Conservation (phyloP, 2,113 vertebrate genomes). For the Phyllopteryx taeniolatus region DNA sequence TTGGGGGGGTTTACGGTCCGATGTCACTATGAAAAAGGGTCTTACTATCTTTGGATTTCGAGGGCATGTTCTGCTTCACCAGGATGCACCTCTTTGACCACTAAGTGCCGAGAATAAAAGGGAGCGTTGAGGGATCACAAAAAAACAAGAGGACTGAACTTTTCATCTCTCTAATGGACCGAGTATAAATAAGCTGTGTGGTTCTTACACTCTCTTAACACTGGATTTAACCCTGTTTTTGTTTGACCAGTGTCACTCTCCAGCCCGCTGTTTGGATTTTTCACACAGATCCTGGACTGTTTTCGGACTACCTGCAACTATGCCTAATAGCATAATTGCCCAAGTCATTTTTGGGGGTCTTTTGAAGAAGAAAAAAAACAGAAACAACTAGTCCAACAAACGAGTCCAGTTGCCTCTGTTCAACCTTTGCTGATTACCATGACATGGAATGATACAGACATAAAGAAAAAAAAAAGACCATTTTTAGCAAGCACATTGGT, state of each 20-base stretch:
- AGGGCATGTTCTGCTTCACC: background rate
- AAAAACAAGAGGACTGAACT: background rate
- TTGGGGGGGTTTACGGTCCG: background rate
- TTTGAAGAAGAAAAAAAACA: background rate
- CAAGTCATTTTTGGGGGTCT: background rate
- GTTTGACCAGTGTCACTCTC: background rate
- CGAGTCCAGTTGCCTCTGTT: background rate
- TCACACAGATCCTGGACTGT: background rate
- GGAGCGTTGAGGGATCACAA: slow-evolving; percentile 4
- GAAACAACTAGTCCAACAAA: too few species aligned
- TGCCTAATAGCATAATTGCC: background rate
- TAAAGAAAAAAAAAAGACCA: background rate
- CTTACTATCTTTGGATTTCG: background rate
- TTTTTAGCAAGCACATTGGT: background rate
- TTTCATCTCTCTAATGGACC: background rate
- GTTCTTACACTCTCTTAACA: slow-evolving; percentile 8
- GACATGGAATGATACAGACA: background rate
- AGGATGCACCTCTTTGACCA: background rate
- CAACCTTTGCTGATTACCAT: background rate
- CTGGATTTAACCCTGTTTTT: background rate
- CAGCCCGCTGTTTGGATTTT: background rate
- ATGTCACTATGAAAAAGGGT: background rate
- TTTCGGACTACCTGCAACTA: background rate
- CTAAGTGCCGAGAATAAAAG: slow-evolving; percentile 11
- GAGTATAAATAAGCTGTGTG: slow-evolving; percentile 6